Percentiles rank a stretch among this genome's conserved stretches.
Evolutionary conservation across 2,113 vertebrate genomes (phyloP).

Genomic region (Caranx ignobilis): DNA sequence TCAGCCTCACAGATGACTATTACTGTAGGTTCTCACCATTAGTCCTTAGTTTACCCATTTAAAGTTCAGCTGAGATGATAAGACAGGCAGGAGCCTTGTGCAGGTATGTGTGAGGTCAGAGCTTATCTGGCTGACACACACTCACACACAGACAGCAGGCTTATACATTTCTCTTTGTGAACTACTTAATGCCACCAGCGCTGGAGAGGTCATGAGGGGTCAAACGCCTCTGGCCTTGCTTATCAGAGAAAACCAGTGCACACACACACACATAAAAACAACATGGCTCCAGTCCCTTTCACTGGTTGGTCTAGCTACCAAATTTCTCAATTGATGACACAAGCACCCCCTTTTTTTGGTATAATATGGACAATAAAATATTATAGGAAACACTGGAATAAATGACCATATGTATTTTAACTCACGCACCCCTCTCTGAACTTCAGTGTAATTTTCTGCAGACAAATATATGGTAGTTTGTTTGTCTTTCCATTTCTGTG

Average conservation of each 20-base stretch:
- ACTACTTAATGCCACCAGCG: slow-evolving; percentile 59
- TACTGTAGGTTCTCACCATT: slow-evolving; percentile 31
- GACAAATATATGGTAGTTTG: neutral
- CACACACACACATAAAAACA: neutral
- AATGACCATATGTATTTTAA: no score
- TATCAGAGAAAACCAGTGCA: slow-evolving; percentile 56
- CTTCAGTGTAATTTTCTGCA: neutral
- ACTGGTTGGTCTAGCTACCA: no score
- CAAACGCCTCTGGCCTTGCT: slow-evolving; percentile 58
- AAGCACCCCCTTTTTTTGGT: no score
- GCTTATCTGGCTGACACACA: slow-evolving; percentile 65
- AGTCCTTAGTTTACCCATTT: slow-evolving; percentile 38
- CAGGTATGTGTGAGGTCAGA: slow-evolving; percentile 56
- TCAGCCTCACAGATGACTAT: slow-evolving; percentile 19
- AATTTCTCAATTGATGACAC: no score
- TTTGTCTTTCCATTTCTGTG: neutral
- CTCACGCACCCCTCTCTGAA: slow-evolving; percentile 35
- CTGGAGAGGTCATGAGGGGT: slow-evolving; percentile 52
- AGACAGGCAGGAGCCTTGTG: slow-evolving; percentile 44
- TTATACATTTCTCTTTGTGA: slow-evolving; percentile 64
- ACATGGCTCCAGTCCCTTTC: no score
- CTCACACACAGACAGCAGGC: slow-evolving; percentile 40
- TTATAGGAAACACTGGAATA: no score
- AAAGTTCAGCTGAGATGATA: slow-evolving; percentile 36
- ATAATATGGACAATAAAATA: no score